Base-by-base conservation (phyloP, 1,140 invertebrate species). In the Chrysoperla carnea region DNA sequence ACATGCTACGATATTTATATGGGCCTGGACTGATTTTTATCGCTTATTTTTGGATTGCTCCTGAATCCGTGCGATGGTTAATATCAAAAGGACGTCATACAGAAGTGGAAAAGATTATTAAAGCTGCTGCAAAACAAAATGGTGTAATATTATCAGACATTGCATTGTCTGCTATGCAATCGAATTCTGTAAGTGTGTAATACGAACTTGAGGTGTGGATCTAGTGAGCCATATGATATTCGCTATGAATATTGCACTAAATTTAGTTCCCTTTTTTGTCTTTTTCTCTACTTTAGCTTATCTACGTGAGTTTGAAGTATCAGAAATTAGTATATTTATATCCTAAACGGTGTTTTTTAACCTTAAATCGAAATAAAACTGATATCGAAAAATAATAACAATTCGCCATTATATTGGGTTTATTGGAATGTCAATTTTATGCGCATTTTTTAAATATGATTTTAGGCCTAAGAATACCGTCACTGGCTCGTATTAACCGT, bases 11-110 rank as follows among this genome's bases (percentile, higher is more conserved):
- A 36, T 60, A 77, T 6, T 59, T 80, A 12, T 84, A 84, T 45
- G 54, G 62, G 2, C 76, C 80, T 29, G 75, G 73, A 23, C 52
- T 84, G 8, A 55, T 78, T 1, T 60, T 79, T 8, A 53, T 83
- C 5, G 51, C 68, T 1, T 73, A 76, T 52, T 69, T 69, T 29
- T 71, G 72, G 60, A 51, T 76, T 33, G 44, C 76, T 2, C 67
- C 72, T 1, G 76, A 78, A 57, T 78, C 75, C 14, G 63, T 76
- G n/a, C 64, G 82, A 46, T 88, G 84, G 84, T 61, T 84, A 6
- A 54, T 86, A 28, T 73, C 76, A 3, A 75, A 79, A 45, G 72
- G 75, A 5, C 73, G 71, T 47, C 71, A 72, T 35, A 64, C 75
- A 1, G 69, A 78, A 47, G 75, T 76, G 5, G 66, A 66, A 41